Evolutionary conservation across 2,888 invertebrate genomes (phyloP), one percentile per base, ranked within the genome.

Genomic region (Dendrolimus pini): DNA sequence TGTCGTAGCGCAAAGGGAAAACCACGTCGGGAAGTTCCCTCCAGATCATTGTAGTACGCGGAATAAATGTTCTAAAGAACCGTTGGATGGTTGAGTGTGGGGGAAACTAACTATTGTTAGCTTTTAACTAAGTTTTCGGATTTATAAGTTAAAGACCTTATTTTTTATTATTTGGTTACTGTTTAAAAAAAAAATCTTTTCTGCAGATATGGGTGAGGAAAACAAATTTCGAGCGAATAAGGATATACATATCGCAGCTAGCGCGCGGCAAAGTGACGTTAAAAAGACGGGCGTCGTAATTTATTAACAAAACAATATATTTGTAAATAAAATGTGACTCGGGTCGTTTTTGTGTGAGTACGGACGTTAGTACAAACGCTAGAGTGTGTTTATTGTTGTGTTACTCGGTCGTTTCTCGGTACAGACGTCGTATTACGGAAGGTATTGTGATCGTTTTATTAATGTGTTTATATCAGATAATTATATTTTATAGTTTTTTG

Each of bases 181-280:
- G n/a, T n/a, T n/a, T n/a, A n/a, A n/a, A n/a, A n/a, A n/a, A n/a
- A n/a, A n/a, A n/a, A n/a, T n/a, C 6, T n/a, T 67, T 62, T 55
- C 72, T 93, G 1, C 85, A 97, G 96, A 94, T 98, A 75, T 97
- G 96, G 95, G 96, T 98, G 55, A 96, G 97, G 77, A 97, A 97
- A 82, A 92, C 94, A 1, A 90, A 87, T 63, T 67, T 85, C 41
- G 94, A 94, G 64, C 96, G 97, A 85, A 93, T 97, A 18, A 92
- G 96, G 79, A 96, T 98, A 77, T 96, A 94, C 78, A 93, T 96
- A 70, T 93, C 95, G 1, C 96, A 97, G 78, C 84, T 98, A 68
- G 95, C 95, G 62, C 94, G 96, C 69, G 98, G 98, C 14, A 98
- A 97, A 90, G 94, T 96, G 76, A 94, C 96, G 30, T 94, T 98